These are phyloP conservation scores for Sorex fumeus DNA, from an alignment of 2,113 vertebrate genomes.

Conservation along the genomic window DNA sequence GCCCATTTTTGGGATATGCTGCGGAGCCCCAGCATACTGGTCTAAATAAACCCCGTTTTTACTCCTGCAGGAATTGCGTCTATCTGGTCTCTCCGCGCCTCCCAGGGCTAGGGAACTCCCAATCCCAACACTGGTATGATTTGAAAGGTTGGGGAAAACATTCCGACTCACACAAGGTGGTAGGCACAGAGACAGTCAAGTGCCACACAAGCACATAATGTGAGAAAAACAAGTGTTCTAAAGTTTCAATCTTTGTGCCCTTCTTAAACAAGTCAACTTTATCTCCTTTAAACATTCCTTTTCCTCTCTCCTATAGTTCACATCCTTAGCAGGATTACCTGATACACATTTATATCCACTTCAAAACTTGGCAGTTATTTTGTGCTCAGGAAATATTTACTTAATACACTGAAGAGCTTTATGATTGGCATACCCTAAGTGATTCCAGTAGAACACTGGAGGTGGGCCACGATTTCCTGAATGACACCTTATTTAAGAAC, in stretches of 20 bases:
- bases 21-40: too few species aligned
- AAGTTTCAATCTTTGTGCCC: too few species aligned
- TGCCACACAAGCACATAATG: not conserved
- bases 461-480: not conserved
- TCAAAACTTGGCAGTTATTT: not conserved
- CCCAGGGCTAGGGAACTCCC: too few species aligned
- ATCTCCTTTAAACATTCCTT: not conserved
- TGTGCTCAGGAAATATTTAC: not conserved
- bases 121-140: too few species aligned
- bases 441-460: not conserved
- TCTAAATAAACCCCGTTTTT: too few species aligned
- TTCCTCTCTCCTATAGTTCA: not conserved
- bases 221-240: not conserved
- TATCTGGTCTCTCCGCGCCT: too few species aligned
- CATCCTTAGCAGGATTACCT: not conserved
- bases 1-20: too few species aligned
- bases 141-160: not conserved
- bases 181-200: not conserved
- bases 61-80: too few species aligned
- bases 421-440: not conserved
- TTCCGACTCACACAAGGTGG: not conserved
- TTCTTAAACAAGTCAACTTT: not conserved
- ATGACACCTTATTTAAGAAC: slow-evolving; percentile 11
- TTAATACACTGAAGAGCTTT: not conserved
- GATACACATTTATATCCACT: not conserved